phyloP scores from a whole-genome alignment of 2,888 invertebrate genomes.

The Chloroclystis v-ata region DNA sequence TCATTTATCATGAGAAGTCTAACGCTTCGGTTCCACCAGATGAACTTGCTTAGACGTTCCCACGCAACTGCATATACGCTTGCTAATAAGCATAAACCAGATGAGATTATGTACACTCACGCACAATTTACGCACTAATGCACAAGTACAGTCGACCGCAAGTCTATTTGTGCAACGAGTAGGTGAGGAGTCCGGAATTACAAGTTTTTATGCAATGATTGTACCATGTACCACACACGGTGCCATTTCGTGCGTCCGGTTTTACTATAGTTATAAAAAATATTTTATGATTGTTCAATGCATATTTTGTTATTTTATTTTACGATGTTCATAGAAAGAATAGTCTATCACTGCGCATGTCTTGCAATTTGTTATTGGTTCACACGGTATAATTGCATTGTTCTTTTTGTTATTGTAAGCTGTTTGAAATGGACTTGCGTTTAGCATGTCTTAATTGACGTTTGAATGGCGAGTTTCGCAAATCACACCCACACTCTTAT shows the following conservation, averaged over 20 bases:
- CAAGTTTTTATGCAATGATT: constrained; percentile 25
- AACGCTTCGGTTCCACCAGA: constrained; percentile 36
- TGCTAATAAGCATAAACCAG: constrained; percentile 59
- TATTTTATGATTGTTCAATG: neutral
- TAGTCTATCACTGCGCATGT: neutral
- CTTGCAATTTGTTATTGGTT: constrained; percentile 4
- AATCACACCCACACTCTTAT: constrained; percentile 48
- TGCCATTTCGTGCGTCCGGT: constrained; percentile 24
- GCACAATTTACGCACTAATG: constrained; percentile 66
- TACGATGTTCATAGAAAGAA: neutral
- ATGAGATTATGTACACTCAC: constrained; percentile 58
- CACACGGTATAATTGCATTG: constrained; percentile 8
- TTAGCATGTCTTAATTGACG: constrained; percentile 39
- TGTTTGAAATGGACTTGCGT: constrained; percentile 26
- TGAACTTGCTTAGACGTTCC: constrained; percentile 55
- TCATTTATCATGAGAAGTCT: constrained; percentile 35
- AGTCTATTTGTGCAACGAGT: constrained; percentile 43
- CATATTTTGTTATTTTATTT: too few relatives aligned
- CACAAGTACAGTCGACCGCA: constrained; percentile 55
- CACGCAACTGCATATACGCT: constrained; percentile 52
- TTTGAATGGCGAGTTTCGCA: constrained; percentile 50
- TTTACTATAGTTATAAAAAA: neutral
- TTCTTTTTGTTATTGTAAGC: constrained; percentile 6
- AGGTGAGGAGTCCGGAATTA: constrained; percentile 21
- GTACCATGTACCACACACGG: constrained; percentile 6